Evolutionary conservation across 2,797 vertebrate species (phyloP), one percentile per base, ranked within the genome.

Genomic region (Enteromius mattozi): DNA sequence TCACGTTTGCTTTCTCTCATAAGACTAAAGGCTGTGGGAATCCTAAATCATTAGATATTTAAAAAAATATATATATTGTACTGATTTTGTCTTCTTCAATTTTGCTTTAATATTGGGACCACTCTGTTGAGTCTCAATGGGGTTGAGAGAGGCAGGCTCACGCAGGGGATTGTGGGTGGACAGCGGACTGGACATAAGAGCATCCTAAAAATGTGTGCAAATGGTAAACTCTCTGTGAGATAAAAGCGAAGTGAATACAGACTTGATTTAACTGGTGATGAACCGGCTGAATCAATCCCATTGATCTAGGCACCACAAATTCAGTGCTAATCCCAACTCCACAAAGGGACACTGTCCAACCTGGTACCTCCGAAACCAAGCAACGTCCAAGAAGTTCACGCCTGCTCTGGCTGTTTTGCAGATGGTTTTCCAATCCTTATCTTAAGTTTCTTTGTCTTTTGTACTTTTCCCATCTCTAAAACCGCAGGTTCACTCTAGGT

Each of bases 371-470:
- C 8, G 13, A 59, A 47, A 70, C 47, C 13, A 17, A 24, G 56
- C 10, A 24, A 42, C 10, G 7, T 5, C 59, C 8, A 19, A 24
- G 56, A 83, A 78, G 83, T 80, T 78, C 24, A 86, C 51, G 71
- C 69, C 61, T 86, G 76, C 87, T 87, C 59, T 56, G 14, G 37
- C 63, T 66, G 80, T 35, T 65, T 47, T 59, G 70, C 86, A 89
- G 82, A 88, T 90, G 88, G 69, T 87, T 90, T 91, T 85, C 65
- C 56, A 83, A 86, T 91, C 77, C 72, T 72, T 82, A 79, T 81
- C 83, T 79, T 86, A 35, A 79, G n/a, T 76, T 84, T 81, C 72
- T 77, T 86, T 75, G 27, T 71, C 65, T 54, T 88, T 59, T 42
- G 81, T 68, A 78, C 63, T 80, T 47, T 85, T 82, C 86, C 59